Evolutionary conservation across 2,888 invertebrate species (phyloP).

Genomic region (Synanthedon myopaeformis): DNA sequence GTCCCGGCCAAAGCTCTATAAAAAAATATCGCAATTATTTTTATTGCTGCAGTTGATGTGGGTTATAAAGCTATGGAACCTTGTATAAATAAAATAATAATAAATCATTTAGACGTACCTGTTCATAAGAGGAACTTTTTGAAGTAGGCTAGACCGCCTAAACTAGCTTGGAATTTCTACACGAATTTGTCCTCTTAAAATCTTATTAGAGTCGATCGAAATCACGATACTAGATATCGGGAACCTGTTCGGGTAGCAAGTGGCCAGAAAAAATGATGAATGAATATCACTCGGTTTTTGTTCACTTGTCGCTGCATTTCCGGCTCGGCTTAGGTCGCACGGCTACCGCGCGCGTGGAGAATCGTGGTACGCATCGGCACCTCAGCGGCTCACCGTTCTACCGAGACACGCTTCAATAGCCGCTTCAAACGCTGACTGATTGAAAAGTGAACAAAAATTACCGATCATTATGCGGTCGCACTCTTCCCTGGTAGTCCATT

Average conservation of each 20-base stretch:
- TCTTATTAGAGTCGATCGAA: too few relatives aligned
- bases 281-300: slow-evolving; percentile 58
- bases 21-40: too few relatives aligned
- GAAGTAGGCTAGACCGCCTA: too few relatives aligned
- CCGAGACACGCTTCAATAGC: slow-evolving; percentile 40
- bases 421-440: slow-evolving; percentile 38
- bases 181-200: too few relatives aligned
- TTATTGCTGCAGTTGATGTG: too few relatives aligned
- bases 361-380: slow-evolving; percentile 62
- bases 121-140: too few relatives aligned
- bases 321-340: slow-evolving; percentile 42
- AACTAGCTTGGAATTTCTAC: too few relatives aligned
- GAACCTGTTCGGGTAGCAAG: slow-evolving; percentile 38
- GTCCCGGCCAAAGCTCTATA: too few relatives aligned
- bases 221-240: slow-evolving; percentile 6
- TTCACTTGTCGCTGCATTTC: slow-evolving; percentile 65
- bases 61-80: too few relatives aligned
- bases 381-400: slow-evolving; percentile 26
- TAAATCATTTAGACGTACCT: too few relatives aligned
- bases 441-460: slow-evolving; percentile 42
- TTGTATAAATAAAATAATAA: too few relatives aligned
- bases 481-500: too few relatives aligned
- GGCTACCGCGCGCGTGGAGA: slow-evolving; percentile 51
- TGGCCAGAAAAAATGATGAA: slow-evolving; percentile 52
- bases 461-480: slow-evolving; percentile 35